Evolutionary conservation across 2,113 vertebrate genomes (phyloP).

Genomic region (Sorex araneus): DNA sequence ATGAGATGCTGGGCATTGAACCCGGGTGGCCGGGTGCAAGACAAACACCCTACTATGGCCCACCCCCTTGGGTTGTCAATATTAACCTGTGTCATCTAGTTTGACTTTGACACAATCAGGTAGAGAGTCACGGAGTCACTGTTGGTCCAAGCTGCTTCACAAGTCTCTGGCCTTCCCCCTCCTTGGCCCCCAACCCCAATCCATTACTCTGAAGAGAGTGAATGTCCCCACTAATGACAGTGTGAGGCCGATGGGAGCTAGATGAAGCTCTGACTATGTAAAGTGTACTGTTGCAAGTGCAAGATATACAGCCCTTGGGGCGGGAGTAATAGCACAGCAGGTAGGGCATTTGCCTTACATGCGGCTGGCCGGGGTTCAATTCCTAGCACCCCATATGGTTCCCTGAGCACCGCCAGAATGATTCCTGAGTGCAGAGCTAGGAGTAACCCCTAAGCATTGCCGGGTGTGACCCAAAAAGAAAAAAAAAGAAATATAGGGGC

Average conservation of each 20-base stretch:
- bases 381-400: too few species aligned
- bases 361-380: too few species aligned
- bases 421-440: too few species aligned
- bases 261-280: not conserved
- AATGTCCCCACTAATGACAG: not conserved
- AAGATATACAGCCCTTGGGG: not conserved
- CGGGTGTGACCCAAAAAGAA: too few species aligned
- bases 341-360: too few species aligned
- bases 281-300: not conserved
- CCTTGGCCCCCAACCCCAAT: not conserved
- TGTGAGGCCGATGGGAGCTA: not conserved
- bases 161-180: not conserved
- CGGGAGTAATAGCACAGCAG: too few species aligned
- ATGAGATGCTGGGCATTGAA: too few species aligned
- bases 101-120: slow-evolving; percentile 34
- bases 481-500: too few species aligned
- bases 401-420: too few species aligned
- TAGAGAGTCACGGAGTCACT: not conserved
- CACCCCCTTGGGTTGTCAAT: not conserved
- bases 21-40: too few species aligned
- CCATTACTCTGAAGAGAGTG: not conserved
- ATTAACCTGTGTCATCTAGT: not conserved
- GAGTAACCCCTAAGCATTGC: too few species aligned
- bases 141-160: not conserved
- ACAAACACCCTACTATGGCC: too few species aligned